A percentile compares a stretch with the other conserved stretches of the same genome.
Conservation (phyloP, 1,140 invertebrate species). For the Hyposmocoma kahamanoa region DNA sequence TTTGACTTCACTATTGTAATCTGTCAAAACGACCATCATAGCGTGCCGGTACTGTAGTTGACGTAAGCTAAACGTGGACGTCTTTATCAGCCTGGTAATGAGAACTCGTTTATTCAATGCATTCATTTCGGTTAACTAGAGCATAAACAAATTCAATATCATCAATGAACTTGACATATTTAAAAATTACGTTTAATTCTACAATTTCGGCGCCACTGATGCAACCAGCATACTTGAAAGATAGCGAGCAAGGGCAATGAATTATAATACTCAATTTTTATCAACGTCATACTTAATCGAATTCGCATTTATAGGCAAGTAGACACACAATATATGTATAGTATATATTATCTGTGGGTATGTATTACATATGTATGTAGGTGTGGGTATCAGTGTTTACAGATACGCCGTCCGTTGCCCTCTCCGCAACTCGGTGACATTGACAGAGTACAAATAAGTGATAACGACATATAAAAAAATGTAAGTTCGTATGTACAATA, state of each 20-base stretch:
- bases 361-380: constrained; percentile 20
- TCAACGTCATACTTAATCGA: constrained; percentile 48
- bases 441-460: constrained; percentile 64
- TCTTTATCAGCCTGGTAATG: too few relatives aligned
- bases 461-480: constrained; percentile 55
- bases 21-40: too few relatives aligned
- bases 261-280: constrained; percentile 60
- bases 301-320: constrained; percentile 15
- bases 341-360: constrained; percentile 9
- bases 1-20: too few relatives aligned
- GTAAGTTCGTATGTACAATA: too few relatives aligned
- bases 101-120: too few relatives aligned
- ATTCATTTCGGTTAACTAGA: too few relatives aligned
- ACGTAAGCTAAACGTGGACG: too few relatives aligned
- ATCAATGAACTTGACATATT: not conserved
- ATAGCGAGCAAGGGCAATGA: constrained; percentile 58
- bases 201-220: not conserved
- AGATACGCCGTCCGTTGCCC: constrained; percentile 67
- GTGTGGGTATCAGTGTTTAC: constrained; percentile 32
- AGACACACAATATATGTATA: constrained; percentile 16
- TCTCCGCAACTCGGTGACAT: constrained; percentile 66
- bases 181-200: not conserved
- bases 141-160: too few relatives aligned
- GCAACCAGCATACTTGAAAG: constrained; percentile 16
- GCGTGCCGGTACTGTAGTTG: too few relatives aligned